Evolutionary conservation across 2,113 vertebrate genomes (phyloP).

Genomic region (Hippocampus mohnikei): DNA sequence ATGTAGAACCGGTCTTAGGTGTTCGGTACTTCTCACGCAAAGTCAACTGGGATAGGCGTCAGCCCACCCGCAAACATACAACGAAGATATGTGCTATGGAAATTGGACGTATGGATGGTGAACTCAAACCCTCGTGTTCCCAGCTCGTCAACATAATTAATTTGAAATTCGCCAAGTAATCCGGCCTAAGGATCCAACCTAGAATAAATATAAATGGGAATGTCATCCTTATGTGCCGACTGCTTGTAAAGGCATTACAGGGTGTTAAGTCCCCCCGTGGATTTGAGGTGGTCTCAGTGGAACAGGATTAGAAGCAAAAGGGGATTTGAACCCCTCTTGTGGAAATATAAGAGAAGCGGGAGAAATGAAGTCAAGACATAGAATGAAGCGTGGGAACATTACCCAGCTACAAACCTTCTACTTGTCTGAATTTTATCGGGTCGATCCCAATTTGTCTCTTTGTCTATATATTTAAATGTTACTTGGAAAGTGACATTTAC

Average conservation of each 20-base stretch:
- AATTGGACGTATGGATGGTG: neutral
- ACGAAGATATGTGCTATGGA: neutral
- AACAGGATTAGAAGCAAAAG: constrained; percentile 77
- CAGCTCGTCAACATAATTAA: constrained; percentile 74
- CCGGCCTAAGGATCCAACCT: constrained; percentile 66
- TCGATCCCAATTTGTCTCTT: neutral
- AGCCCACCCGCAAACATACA: neutral
- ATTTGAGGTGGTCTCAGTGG: constrained; percentile 71
- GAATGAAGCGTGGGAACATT: neutral
- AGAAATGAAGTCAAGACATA: neutral
- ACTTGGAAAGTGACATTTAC: neutral
- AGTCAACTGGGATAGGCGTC: neutral
- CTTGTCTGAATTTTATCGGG: neutral
- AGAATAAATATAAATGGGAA: constrained; percentile 74
- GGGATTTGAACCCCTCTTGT: constrained; percentile 73
- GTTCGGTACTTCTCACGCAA: neutral
- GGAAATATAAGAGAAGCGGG: constrained; percentile 28
- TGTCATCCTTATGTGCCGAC: constrained; percentile 73
- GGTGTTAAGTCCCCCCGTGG: constrained; percentile 75
- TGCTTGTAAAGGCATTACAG: constrained; percentile 76
- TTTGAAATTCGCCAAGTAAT: constrained; percentile 81
- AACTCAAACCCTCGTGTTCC: neutral
- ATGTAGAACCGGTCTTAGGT: neutral
- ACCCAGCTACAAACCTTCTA: neutral
- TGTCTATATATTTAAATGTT: neutral